These are phyloP conservation scores for Streblospio benedicti DNA, from an alignment of 1,140 invertebrate species.

Conservation along the genomic window DNA sequence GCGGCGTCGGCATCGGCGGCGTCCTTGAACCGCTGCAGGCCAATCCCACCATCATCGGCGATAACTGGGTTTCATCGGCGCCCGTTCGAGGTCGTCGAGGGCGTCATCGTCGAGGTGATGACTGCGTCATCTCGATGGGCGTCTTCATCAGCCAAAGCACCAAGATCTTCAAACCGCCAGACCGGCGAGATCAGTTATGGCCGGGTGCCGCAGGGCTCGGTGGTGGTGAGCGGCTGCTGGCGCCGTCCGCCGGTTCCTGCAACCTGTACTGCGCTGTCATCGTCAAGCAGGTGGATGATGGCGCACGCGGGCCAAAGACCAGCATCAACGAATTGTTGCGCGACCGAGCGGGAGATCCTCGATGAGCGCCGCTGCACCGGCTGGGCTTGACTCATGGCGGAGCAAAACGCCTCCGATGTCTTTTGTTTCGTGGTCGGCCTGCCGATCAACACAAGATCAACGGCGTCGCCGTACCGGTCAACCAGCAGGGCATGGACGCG, in stretches of 20 bases:
- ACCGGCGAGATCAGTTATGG: too few relatives aligned
- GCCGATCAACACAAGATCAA: too few relatives aligned
- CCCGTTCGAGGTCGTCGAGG: too few relatives aligned
- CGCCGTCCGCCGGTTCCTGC: slow-evolving; percentile 3
- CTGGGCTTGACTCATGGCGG: too few relatives aligned
- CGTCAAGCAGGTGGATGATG: slow-evolving; percentile 19
- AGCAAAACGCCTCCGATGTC: too few relatives aligned
- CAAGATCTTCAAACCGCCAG: slow-evolving; percentile 21
- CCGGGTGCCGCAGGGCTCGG: slow-evolving; percentile 10
- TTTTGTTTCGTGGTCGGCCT: background rate
- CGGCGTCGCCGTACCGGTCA: too few relatives aligned
- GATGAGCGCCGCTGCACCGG: background rate
- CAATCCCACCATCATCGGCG: slow-evolving; percentile 19
- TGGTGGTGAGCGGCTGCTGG: slow-evolving; percentile 10
- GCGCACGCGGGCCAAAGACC: slow-evolving; percentile 15
- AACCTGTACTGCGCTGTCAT: slow-evolving; percentile 21
- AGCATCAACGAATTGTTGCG: slow-evolving; percentile 14
- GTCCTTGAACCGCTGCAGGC: background rate
- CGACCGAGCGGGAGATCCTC: too few relatives aligned
- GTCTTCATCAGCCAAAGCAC: slow-evolving; percentile 24
- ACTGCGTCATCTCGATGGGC: slow-evolving; percentile 23
- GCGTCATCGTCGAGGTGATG: slow-evolving; percentile 22
- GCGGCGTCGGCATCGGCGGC: background rate
- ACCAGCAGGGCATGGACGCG: too few relatives aligned
- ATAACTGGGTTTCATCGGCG: slow-evolving; percentile 30